A percentile compares a stretch with the other conserved stretches of the same genome.
These are phyloP conservation scores for Halcyon chelicuti DNA, from an alignment of 2,797 vertebrate genomes.

Conservation along the genomic window DNA sequence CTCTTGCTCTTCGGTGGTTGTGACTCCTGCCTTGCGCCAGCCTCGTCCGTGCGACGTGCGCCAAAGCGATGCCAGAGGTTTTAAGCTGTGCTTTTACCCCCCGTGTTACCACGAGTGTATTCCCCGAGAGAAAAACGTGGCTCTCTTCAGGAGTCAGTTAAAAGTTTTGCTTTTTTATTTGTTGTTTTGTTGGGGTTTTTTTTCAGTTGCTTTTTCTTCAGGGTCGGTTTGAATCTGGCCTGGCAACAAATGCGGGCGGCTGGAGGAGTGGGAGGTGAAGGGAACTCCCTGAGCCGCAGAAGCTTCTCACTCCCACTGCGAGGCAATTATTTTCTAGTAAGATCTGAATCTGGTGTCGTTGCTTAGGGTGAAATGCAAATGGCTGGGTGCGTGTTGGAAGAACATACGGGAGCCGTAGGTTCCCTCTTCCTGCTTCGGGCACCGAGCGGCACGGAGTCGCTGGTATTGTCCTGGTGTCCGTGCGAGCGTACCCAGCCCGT, in stretches of 20 bases:
- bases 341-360: background rate
- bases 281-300: background rate
- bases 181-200: background rate
- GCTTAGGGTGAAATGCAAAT: background rate
- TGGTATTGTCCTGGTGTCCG: background rate
- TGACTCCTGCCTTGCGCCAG: no score
- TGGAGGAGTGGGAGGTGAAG: background rate
- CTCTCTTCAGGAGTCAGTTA: background rate
- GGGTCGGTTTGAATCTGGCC: background rate
- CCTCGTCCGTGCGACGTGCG: no score
- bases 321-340: background rate
- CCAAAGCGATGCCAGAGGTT: no score
- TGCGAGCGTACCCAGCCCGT: rapidly evolving
- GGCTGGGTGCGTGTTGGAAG: background rate
- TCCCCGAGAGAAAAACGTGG: background rate
- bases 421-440: background rate
- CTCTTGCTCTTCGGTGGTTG: no score
- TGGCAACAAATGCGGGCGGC: background rate
- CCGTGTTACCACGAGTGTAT: no score
- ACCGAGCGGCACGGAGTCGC: background rate
- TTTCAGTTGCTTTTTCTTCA: background rate
- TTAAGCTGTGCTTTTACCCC: no score
- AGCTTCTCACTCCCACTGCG: background rate
- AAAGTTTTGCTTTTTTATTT: background rate
- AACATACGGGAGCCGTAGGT: rapidly evolving